phyloP scores from a whole-genome alignment of 2,888 invertebrate genomes.

The Listrodromus nycthemerus region DNA sequence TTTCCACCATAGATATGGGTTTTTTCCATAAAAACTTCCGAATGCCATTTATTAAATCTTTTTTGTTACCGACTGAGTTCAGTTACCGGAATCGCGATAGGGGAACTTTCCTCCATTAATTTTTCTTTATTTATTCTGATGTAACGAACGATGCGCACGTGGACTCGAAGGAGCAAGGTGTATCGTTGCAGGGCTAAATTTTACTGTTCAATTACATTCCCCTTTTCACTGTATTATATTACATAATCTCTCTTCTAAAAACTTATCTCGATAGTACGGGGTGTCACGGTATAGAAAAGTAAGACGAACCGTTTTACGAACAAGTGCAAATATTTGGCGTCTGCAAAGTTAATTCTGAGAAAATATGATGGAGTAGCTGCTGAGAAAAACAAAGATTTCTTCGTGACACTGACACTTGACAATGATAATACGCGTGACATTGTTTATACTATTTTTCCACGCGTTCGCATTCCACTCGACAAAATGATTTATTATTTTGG shows the following conservation, averaged over 20 bases:
- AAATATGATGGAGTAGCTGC: neutral
- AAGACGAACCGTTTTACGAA: constrained; percentile 15
- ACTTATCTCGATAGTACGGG: neutral
- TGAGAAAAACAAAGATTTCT: neutral
- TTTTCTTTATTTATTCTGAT: too few relatives aligned
- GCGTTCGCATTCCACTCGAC: constrained; percentile 26
- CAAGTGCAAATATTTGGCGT: constrained; percentile 5
- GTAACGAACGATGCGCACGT: too few relatives aligned
- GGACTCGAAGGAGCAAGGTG: too few relatives aligned
- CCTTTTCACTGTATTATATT: neutral
- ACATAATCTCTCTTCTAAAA: neutral
- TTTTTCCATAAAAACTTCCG: too few relatives aligned
- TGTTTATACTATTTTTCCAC: neutral
- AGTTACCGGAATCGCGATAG: too few relatives aligned
- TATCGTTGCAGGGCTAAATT: too few relatives aligned
- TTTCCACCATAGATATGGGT: too few relatives aligned
- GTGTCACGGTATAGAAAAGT: neutral
- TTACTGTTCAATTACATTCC: neutral
- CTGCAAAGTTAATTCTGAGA: neutral
- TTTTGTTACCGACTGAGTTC: too few relatives aligned
- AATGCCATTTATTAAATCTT: too few relatives aligned
- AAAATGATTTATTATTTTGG: constrained; percentile 21
- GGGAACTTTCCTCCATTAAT: too few relatives aligned
- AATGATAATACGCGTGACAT: neutral
- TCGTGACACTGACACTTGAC: neutral